Base-by-base conservation (phyloP, 2,888 invertebrate species). In the Tetranychus piercei region DNA sequence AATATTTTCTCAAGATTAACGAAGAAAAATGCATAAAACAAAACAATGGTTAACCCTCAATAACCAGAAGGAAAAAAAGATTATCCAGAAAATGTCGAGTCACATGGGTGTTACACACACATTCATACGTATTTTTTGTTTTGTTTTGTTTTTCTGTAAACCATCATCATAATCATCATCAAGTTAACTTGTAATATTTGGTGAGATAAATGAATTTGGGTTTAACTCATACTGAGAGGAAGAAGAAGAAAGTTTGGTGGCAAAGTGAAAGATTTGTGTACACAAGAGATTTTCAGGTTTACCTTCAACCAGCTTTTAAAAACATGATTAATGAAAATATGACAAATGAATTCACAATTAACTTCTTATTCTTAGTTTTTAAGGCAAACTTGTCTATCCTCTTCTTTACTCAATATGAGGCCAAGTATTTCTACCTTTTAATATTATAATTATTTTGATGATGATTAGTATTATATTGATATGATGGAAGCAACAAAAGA, bases 181-280 rank as follows among this genome's bases (percentile, higher is more conserved):
- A 55, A 15, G 55, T 34, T 55, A 55, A 55, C 55, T 55, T 55
- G 55, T 55, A 55, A 15, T 55, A 55, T 55, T 55, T 55, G 15
- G 55, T 55, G 55, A 55, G 55, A 55, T 55, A 55, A 55, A 55
- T 55, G 55, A 55, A 55, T 55, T 55, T 55, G 55, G 55, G 55
- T 55, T 55, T 55, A 55, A 9, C 15, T 55, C 55, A 55, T 55
- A 55, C 55, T 55, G 55, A 55, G 55, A 55, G 15, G 55, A 55
- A 55, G 55, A 55, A 55, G 55, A 55, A 15, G 55, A 55, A 55
- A 55, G 55, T 55, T 55, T 55, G 55, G 55, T 55, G 55, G 55
- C 9, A 55, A 55, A 15, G 55, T 15, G 55, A 55, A 55, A 55
- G 55, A 55, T 15, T 55, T 55, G 55, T 55, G 55, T 55, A 55